phyloP scores from a whole-genome alignment of 2,113 vertebrate species.

The Fregetta grallaria region DNA sequence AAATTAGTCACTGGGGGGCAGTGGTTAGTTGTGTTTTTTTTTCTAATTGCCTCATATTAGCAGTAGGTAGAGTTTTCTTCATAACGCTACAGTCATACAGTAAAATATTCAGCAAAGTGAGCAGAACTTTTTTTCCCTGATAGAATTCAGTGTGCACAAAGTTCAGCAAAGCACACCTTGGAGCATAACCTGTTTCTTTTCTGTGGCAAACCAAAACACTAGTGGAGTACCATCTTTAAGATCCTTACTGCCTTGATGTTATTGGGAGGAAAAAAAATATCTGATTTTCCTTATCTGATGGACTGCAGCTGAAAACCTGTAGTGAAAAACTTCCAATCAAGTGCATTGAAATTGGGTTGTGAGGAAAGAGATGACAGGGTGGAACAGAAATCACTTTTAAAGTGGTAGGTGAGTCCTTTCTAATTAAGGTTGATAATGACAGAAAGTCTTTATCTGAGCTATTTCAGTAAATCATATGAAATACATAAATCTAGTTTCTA shows the following conservation, averaged over 20 bases:
- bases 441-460: background rate
- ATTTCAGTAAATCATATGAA: background rate
- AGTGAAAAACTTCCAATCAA: background rate
- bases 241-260: background rate
- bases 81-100: background rate
- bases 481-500: background rate
- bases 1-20: conserved; percentile 16
- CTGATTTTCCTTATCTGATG: background rate
- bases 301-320: background rate
- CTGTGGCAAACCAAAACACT: background rate
- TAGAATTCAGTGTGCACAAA: background rate
- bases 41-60: background rate
- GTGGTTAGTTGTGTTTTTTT: background rate
- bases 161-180: background rate
- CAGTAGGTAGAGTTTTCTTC: background rate
- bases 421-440: background rate
- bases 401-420: background rate
- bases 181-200: background rate
- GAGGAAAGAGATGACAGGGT: background rate
- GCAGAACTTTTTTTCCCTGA: background rate
- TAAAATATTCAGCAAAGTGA: background rate
- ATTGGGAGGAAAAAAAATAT: background rate
- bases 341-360: background rate
- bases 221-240: background rate
- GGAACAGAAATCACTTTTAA: background rate